A percentile compares a stretch with the other conserved stretches of the same genome.
phyloP scores from a whole-genome alignment of 1,140 invertebrate species.

The Periplaneta americana region DNA sequence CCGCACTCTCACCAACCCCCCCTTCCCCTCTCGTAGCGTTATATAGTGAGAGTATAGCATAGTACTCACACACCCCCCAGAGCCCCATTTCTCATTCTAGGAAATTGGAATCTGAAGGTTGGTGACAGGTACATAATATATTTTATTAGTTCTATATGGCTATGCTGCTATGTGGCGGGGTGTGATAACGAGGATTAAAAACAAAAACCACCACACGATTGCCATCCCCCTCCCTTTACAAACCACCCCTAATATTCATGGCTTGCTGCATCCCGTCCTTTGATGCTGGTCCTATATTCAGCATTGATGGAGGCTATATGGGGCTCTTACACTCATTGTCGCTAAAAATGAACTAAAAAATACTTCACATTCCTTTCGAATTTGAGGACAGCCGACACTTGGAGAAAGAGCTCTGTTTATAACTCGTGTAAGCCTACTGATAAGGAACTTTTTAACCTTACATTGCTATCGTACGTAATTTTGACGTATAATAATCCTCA shows the following conservation, averaged over 20 bases:
- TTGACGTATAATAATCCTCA: too few species aligned
- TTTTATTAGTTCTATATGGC: conserved; percentile 16
- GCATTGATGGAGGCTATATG: not conserved
- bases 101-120: conserved; percentile 9
- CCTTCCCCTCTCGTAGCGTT: not conserved
- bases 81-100: conserved; percentile 1
- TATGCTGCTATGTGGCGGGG: not conserved
- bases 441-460: too few species aligned
- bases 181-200: conserved; percentile 11
- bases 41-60: not conserved
- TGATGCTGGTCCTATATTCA: not conserved
- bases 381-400: too few species aligned
- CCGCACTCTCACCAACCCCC: too few species aligned
- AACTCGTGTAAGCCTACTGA: too few species aligned
- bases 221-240: not conserved
- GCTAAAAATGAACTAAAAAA: not conserved
- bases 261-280: not conserved
- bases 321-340: not conserved
- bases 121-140: conserved; percentile 12
- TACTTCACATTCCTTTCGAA: too few species aligned
- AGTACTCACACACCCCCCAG: not conserved
- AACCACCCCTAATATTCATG: not conserved
- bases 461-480: too few species aligned
- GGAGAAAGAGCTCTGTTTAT: too few species aligned
- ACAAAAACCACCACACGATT: not conserved